These are phyloP conservation scores for Nymphalis c-album DNA, from an alignment of 2,888 invertebrate genomes.

Conservation along the genomic window DNA sequence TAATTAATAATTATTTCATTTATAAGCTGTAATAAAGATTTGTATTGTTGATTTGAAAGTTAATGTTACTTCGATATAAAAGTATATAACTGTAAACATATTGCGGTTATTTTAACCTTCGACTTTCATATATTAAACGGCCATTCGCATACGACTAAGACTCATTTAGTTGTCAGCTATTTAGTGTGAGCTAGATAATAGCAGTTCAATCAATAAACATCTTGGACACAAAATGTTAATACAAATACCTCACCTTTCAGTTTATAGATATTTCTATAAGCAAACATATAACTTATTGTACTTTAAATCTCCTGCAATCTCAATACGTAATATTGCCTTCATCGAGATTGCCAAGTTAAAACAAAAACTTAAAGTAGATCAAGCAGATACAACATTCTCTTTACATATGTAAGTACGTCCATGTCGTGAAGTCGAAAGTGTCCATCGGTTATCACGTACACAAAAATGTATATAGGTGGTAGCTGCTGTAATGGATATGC, in stretches of 20 bases:
- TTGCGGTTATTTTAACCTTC: constrained; percentile 10
- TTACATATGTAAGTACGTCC: constrained; percentile 29
- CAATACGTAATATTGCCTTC: neutral
- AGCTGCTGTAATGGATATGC: constrained; percentile 62
- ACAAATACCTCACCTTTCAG: too few relatives aligned
- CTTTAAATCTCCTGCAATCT: neutral
- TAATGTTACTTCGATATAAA: neutral
- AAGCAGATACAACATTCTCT: constrained; percentile 23
- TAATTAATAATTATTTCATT: too few relatives aligned
- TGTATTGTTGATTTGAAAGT: neutral
- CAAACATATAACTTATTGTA: too few relatives aligned
- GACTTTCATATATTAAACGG: constrained; percentile 7
- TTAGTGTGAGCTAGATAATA: neutral
- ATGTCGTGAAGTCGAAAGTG: constrained; percentile 64
- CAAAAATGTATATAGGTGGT: constrained; percentile 44
- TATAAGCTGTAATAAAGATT: too few relatives aligned
- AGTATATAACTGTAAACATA: neutral
- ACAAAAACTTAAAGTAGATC: constrained; percentile 14
- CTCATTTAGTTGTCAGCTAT: neutral
- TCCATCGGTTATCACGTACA: constrained; percentile 54
- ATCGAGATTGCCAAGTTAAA: neutral
- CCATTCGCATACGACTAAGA: neutral
- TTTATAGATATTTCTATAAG: too few relatives aligned
- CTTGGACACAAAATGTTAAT: too few relatives aligned
- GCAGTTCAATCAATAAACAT: too few relatives aligned